phyloP scores from a whole-genome alignment of 2,888 invertebrate species.

The Cryptus armator region DNA sequence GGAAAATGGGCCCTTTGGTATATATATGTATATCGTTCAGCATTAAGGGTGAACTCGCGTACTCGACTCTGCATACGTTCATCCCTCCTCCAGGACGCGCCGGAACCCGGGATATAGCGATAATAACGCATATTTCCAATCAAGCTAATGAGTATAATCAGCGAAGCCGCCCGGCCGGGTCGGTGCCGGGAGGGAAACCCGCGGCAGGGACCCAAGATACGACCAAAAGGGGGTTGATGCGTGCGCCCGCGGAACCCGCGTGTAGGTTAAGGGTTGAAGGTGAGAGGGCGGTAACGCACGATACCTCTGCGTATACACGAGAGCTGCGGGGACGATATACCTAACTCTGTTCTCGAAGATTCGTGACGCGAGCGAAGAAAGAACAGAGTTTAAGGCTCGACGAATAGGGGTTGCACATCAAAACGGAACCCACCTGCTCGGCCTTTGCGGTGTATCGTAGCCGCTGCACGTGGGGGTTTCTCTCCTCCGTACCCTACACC shows the following conservation, averaged over 20 bases:
- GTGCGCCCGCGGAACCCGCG: constrained; percentile 7
- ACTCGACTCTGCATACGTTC: not conserved
- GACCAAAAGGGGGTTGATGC: constrained; percentile 11
- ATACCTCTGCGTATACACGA: not conserved
- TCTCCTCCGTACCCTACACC: not conserved
- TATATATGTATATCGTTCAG: not conserved
- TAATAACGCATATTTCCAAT: constrained; percentile 79
- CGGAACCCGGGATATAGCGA: constrained; percentile 52
- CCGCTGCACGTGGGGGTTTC: not conserved
- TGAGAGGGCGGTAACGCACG: constrained; percentile 58
- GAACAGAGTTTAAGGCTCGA: not conserved
- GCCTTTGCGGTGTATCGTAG: constrained; percentile 9
- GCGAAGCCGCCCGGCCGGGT: constrained; percentile 47
- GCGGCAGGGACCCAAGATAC: constrained; percentile 27
- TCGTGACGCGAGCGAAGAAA: constrained; percentile 54
- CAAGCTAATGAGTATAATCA: constrained; percentile 80
- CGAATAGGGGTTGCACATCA: not conserved
- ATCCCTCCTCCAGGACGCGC: constrained; percentile 30
- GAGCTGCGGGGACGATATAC: not conserved
- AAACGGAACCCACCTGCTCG: constrained; percentile 40
- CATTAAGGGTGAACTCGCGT: not conserved
- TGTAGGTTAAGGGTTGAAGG: constrained; percentile 66
- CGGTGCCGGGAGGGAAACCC: constrained; percentile 45
- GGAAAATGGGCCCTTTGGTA: constrained; percentile 41
- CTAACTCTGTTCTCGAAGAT: constrained; percentile 24